A percentile compares a stretch with the other conserved stretches of the same genome.
Evolutionary conservation across 2,797 vertebrate genomes (phyloP).

Genomic region (Bradypodion ventrale): DNA sequence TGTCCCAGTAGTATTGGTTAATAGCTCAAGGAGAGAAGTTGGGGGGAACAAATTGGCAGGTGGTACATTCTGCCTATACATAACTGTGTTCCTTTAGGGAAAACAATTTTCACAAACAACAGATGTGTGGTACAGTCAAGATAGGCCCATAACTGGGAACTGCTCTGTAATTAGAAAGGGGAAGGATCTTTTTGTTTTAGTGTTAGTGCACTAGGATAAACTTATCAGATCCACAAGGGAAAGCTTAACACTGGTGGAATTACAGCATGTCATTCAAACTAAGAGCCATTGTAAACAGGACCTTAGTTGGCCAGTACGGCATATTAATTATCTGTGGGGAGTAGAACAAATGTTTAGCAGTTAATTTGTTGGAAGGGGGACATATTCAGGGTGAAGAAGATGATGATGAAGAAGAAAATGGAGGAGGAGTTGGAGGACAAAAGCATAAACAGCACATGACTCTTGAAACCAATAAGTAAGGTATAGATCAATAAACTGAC

Average conservation of each 20-base stretch:
- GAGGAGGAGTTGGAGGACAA: no score
- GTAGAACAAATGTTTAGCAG: conserved; percentile 35
- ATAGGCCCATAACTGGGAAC: conserved; percentile 22
- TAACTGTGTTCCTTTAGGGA: conserved; percentile 40
- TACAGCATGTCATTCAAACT: conserved; percentile 53
- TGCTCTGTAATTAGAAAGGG: conserved; percentile 42
- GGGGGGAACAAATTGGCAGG: conserved; percentile 60
- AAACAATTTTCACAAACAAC: conserved; percentile 58
- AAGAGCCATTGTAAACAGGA: conserved; percentile 55
- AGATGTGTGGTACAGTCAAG: conserved; percentile 65
- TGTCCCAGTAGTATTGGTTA: conserved; percentile 47
- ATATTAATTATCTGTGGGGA: conserved; percentile 48
- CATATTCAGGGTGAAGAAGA: conserved; percentile 47
- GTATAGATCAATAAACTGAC: conserved; percentile 12
- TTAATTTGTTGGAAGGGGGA: conserved; percentile 55
- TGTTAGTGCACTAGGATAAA: conserved; percentile 66
- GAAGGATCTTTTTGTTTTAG: conserved; percentile 40
- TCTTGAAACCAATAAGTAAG: conserved; percentile 36
- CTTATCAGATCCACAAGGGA: conserved; percentile 66
- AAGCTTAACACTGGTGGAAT: conserved; percentile 48
- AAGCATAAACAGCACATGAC: conserved; percentile 42
- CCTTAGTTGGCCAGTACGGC: conserved; percentile 42
- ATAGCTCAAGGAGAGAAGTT: conserved; percentile 59
- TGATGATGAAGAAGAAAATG: no score
- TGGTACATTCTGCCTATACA: conserved; percentile 60